A percentile compares a stretch with the other conserved stretches of the same genome.
Evolutionary conservation across 2,888 invertebrate genomes (phyloP).

Genomic region (Dynastes maya): DNA sequence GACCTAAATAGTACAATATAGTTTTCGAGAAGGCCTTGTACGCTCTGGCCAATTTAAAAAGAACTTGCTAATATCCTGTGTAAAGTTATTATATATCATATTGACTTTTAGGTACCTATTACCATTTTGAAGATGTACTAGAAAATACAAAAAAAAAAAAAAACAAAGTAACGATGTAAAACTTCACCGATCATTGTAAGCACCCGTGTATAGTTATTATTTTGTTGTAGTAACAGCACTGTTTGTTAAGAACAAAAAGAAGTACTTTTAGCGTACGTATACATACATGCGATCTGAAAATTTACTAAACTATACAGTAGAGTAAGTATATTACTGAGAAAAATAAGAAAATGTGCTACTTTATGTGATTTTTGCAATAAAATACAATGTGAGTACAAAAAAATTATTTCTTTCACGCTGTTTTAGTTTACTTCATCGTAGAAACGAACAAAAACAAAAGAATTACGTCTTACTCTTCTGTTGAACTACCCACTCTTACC

Average conservation of each 20-base stretch:
- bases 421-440: slow-evolving; percentile 9
- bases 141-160: slow-evolving; percentile 48
- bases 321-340: slow-evolving; percentile 47
- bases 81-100: slow-evolving; percentile 23
- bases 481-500: not conserved
- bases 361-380: slow-evolving; percentile 49
- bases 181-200: slow-evolving; percentile 52
- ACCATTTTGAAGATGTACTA: slow-evolving; percentile 48
- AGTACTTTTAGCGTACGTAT: slow-evolving; percentile 48
- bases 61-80: not conserved
- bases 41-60: slow-evolving; percentile 6
- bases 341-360: slow-evolving; percentile 47
- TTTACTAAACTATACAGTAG: slow-evolving; percentile 44
- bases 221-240: slow-evolving; percentile 53
- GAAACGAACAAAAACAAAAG: slow-evolving; percentile 9
- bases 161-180: slow-evolving; percentile 34
- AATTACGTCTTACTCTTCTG: slow-evolving; percentile 27
- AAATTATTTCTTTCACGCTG: slow-evolving; percentile 31
- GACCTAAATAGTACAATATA: slow-evolving; percentile 55
- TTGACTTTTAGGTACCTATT: slow-evolving; percentile 54
- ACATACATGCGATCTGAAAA: slow-evolving; percentile 44
- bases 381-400: slow-evolving; percentile 47
- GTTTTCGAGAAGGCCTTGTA: slow-evolving; percentile 43
- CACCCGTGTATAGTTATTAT: slow-evolving; percentile 51
- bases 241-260: slow-evolving; percentile 48